Percentiles rank a stretch among this genome's conserved stretches.
Conservation (phyloP, 2,888 invertebrate genomes). For the Drosophila mettleri region DNA sequence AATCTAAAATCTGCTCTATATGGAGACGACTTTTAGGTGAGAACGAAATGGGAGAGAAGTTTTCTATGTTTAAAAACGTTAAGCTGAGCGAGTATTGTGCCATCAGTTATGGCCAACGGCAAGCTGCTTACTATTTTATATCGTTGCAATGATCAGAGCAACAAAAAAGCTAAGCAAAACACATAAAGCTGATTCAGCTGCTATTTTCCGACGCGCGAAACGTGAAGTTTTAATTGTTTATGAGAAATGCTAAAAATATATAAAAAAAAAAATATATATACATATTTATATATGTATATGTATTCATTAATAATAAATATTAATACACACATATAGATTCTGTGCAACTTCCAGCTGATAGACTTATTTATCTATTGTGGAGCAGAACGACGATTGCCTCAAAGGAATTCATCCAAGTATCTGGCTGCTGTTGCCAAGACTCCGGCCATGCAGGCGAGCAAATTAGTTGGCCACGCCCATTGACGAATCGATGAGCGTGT, state of each 20-base stretch:
- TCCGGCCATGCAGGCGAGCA: not conserved
- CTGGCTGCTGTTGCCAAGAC: conserved; percentile 1
- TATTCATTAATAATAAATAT: too few relatives aligned
- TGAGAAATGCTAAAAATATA: not conserved
- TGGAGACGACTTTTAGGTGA: too few relatives aligned
- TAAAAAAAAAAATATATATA: not conserved
- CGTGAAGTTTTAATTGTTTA: conserved; percentile 5
- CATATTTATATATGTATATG: not conserved
- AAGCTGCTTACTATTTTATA: not conserved
- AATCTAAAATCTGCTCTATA: too few relatives aligned
- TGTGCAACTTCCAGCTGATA: not conserved
- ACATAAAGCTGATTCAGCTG: conserved; percentile 14
- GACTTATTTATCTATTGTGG: too few relatives aligned
- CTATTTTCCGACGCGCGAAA: conserved; percentile 7
- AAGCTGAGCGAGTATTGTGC: not conserved
- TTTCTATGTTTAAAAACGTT: too few relatives aligned
- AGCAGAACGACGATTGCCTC: not conserved
- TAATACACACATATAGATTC: too few relatives aligned
- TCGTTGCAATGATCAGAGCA: conserved; percentile 19
- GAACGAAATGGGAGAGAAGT: too few relatives aligned
- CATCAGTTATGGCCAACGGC: not conserved
- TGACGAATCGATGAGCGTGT: conserved; percentile 3
- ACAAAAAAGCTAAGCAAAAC: conserved; percentile 6
- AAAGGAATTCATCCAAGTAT: not conserved
- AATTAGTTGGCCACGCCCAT: conserved; percentile 3